Evolutionary conservation across 2,797 vertebrate genomes (phyloP), one percentile per base, ranked within the genome.

Genomic region (Argya squamiceps): DNA sequence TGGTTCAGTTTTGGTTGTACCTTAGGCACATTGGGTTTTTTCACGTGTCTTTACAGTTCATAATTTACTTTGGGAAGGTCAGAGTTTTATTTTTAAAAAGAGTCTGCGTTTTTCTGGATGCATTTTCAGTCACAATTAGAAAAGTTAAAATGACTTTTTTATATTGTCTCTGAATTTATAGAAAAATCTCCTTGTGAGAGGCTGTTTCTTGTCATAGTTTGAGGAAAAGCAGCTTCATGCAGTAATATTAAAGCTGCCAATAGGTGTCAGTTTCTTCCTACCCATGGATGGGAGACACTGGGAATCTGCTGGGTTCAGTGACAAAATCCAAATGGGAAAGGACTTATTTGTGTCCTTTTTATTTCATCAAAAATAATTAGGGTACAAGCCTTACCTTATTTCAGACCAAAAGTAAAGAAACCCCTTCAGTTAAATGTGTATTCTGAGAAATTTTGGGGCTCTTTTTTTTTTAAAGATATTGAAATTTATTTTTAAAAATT

Each of bases 201-300:
- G 68, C 65, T 49, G 24, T 18, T 78, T 37, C 15, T n/a, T 60
- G 15, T 27, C 20, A 24, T 0, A 18, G 21, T 70, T 82, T 12
- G 49, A 73, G 44, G 79, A 26, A 8, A 69, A 77, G 77, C 47
- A 70, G 47, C 68, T 49, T 52, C 78, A 11, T 84, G 94, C 87
- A 82, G 92, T 92, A 96, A 94, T 97, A 96, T 93, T 78, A 30
- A 95, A 97, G 90, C 90, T 97, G 60, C 96, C 96, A 97, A 93
- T 97, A 98, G 96, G 93, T 97, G 93, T 97, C 96, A 97, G 94
- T 93, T 97, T 98, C 34, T 88, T 92, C 93, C 97, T 96, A 49
- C 92, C 12, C 84, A 83, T 96, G 88, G 92, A 56, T 78, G 36
- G 15, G 9, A 74, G 55, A 52, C 26, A 3, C 39, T 24, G 13